Evolutionary conservation across 2,888 invertebrate genomes (phyloP).

Genomic region (Ceratothoa steindachneri): DNA sequence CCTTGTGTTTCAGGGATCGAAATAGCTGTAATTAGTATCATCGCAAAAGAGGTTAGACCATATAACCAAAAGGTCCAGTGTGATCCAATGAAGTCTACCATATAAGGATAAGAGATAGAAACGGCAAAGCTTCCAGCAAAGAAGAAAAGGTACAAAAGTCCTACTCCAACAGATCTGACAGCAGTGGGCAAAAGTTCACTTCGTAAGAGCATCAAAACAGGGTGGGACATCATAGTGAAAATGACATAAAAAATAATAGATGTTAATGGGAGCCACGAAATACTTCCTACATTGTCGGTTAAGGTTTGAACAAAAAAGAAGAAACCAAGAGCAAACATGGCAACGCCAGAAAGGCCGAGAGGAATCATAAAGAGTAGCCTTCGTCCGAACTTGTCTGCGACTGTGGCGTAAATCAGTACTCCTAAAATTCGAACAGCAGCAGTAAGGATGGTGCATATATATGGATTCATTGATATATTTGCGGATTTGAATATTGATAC

Average conservation of each 20-base stretch:
- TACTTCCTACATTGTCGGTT: neutral
- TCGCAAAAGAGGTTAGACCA: constrained; percentile 15
- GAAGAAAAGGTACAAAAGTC: constrained; percentile 26
- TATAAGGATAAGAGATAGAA: constrained; percentile 24
- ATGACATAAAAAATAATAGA: constrained; percentile 26
- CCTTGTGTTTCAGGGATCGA: constrained; percentile 33
- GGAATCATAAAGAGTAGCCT: constrained; percentile 18
- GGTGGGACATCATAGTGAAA: constrained; percentile 17
- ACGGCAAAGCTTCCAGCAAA: constrained; percentile 26
- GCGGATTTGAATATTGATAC: constrained; percentile 35
- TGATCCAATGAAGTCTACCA: constrained; percentile 17
- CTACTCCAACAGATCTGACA: constrained; percentile 21
- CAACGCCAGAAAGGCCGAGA: constrained; percentile 2
- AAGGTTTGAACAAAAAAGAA: constrained; percentile 26
- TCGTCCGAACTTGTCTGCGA: constrained; percentile 31
- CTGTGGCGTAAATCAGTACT: constrained; percentile 12
- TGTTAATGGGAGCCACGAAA: constrained; percentile 34
- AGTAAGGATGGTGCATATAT: constrained; percentile 28
- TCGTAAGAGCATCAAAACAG: constrained; percentile 22
- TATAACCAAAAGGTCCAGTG: constrained; percentile 35
- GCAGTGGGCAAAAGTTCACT: constrained; percentile 33
- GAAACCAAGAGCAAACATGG: constrained; percentile 23
- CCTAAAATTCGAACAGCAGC: constrained; percentile 27
- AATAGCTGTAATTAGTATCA: constrained; percentile 19
- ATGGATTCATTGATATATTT: constrained; percentile 16